Evolutionary conservation across 2,888 invertebrate species (phyloP).

Genomic region (Tenthredo amoena): DNA sequence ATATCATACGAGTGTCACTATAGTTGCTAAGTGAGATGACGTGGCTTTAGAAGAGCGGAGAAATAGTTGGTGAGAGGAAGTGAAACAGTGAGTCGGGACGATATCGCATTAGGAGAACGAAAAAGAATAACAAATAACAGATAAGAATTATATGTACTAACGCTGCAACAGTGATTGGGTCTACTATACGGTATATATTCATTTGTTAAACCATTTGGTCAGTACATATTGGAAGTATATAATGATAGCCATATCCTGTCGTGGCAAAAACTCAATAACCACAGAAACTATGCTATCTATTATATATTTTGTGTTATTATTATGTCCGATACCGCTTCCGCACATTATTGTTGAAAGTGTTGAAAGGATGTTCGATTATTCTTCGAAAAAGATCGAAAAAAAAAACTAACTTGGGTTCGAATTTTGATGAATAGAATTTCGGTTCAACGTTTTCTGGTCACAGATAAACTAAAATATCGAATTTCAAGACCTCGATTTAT

Average conservation of each 20-base stretch:
- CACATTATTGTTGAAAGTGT: neutral
- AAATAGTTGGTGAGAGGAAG: neutral
- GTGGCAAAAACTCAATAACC: neutral
- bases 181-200: neutral
- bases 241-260: neutral
- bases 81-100: neutral
- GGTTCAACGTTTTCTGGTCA: conserved; percentile 28
- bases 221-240: neutral
- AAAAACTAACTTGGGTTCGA: neutral
- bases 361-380: neutral
- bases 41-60: neutral
- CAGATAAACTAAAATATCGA: conserved; percentile 13
- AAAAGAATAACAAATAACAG: neutral
- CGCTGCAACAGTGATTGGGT: neutral
- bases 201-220: neutral
- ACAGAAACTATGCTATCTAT: neutral
- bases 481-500: conserved; percentile 41
- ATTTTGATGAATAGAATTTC: conserved; percentile 30
- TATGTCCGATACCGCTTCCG: neutral
- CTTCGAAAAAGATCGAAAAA: neutral
- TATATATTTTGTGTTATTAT: neutral
- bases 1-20: conserved; percentile 1
- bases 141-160: neutral
- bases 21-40: conserved; percentile 3
- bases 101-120: neutral